A percentile compares a stretch with the other conserved stretches of the same genome.
Conservation (phyloP, 2,113 vertebrate species). For the Eira barbara region DNA sequence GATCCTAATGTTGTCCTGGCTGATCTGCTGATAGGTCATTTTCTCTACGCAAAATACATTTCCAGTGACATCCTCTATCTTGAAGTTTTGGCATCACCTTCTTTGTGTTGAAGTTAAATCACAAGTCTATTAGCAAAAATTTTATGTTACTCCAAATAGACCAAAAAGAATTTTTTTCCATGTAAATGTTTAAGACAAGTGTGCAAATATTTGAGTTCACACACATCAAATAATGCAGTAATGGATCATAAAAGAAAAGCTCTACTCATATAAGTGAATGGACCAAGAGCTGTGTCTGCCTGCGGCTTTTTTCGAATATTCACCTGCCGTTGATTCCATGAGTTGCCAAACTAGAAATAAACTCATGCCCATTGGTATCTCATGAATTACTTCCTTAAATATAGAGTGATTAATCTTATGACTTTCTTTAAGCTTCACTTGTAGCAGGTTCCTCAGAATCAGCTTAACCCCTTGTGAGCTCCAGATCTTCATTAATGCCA, state of each 20-base stretch:
- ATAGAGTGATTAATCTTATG: neutral
- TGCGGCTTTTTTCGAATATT: neutral
- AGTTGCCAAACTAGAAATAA: conserved; percentile 1
- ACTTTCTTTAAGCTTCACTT: neutral
- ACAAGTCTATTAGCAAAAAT: neutral
- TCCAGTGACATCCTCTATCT: neutral
- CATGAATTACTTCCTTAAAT: neutral
- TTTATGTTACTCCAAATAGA: neutral
- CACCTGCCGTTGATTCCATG: neutral
- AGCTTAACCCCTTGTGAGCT: neutral
- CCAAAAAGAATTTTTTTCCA: neutral
- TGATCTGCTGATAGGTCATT: neutral
- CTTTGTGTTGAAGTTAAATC: neutral
- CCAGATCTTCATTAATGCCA: neutral
- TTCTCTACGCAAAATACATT: neutral
- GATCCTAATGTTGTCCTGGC: neutral
- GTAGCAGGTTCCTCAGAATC: neutral
- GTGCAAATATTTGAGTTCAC: conserved; percentile 16
- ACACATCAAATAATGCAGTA: neutral
- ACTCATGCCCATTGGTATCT: neutral
- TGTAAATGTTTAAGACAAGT: conserved; percentile 35
- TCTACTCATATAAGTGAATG: neutral
- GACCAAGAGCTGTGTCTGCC: neutral
- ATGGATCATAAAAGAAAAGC: neutral
- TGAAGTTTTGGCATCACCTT: neutral